These are phyloP conservation scores for Arvicanthis niloticus DNA, from an alignment of 2,113 vertebrate species.

Conservation along the genomic window DNA sequence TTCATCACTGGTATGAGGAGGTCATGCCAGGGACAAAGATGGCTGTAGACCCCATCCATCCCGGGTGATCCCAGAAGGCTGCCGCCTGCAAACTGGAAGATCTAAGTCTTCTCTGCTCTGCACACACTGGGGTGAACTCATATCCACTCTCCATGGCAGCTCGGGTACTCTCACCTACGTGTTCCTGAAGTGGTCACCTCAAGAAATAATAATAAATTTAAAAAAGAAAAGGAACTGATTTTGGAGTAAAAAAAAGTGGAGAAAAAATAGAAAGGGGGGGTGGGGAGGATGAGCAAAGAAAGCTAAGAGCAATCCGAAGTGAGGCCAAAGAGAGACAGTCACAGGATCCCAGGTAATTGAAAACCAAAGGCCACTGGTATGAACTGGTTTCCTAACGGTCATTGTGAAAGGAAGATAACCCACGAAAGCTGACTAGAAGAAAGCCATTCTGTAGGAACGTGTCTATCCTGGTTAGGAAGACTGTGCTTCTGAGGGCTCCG, in stretches of 20 bases:
- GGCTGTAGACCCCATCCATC: neutral
- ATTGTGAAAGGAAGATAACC: neutral
- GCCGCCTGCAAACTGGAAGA: neutral
- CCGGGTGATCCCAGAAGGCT: neutral
- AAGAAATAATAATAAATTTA: neutral
- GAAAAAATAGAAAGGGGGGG: slow-evolving; percentile 16
- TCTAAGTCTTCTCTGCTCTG: neutral
- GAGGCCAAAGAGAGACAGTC: neutral
- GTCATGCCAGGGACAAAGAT: neutral
- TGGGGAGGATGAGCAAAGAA: neutral
- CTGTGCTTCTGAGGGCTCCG: neutral
- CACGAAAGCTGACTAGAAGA: neutral
- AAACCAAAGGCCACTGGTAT: neutral
- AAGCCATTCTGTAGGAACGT: neutral
- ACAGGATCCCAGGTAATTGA: neutral
- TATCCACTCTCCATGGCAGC: neutral
- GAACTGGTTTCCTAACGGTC: slow-evolving; percentile 37
- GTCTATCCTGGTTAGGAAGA: neutral
- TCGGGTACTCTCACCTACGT: neutral
- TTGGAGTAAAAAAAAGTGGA: neutral
- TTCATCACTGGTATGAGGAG: neutral
- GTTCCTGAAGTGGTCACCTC: neutral
- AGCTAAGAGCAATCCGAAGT: neutral
- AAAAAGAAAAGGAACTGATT: neutral
- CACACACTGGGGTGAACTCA: neutral